These are phyloP conservation scores for Noctua janthina DNA, from an alignment of 2,888 invertebrate species.

Conservation along the genomic window DNA sequence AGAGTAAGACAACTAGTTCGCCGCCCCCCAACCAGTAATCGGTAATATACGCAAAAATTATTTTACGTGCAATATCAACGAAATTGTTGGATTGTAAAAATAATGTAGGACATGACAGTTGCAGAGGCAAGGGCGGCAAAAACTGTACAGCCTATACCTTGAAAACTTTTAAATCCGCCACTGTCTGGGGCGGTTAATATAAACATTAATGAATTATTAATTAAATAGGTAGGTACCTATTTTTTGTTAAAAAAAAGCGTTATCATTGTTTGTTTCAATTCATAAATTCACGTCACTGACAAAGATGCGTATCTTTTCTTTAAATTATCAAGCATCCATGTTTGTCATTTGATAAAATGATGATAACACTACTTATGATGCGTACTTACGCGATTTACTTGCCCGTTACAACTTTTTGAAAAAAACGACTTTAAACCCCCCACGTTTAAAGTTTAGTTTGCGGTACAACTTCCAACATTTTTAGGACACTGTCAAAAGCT, in stretches of 20 bases:
- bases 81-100: too few species aligned
- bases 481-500: not conserved
- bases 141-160: too few species aligned
- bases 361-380: constrained; percentile 1
- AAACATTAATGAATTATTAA: constrained; percentile 3
- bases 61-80: too few species aligned
- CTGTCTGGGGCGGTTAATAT: too few species aligned
- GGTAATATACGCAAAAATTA: too few species aligned
- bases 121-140: too few species aligned
- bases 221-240: not conserved
- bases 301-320: not conserved
- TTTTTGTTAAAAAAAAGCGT: not conserved
- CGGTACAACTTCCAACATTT: not conserved
- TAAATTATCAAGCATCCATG: not conserved
- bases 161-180: too few species aligned
- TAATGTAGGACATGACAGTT: too few species aligned
- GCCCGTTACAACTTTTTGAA: not conserved
- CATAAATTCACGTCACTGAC: constrained; percentile 5
- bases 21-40: too few species aligned
- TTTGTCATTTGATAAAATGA: constrained; percentile 35
- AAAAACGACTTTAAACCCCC: not conserved
- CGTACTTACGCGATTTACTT: not conserved
- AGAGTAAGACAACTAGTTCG: too few species aligned
- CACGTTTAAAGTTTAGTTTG: not conserved
- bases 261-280: constrained; percentile 40